Percentiles rank a stretch among this genome's conserved stretches.
Evolutionary conservation across 2,888 invertebrate genomes (phyloP).

Genomic region (Lasiommata megera): DNA sequence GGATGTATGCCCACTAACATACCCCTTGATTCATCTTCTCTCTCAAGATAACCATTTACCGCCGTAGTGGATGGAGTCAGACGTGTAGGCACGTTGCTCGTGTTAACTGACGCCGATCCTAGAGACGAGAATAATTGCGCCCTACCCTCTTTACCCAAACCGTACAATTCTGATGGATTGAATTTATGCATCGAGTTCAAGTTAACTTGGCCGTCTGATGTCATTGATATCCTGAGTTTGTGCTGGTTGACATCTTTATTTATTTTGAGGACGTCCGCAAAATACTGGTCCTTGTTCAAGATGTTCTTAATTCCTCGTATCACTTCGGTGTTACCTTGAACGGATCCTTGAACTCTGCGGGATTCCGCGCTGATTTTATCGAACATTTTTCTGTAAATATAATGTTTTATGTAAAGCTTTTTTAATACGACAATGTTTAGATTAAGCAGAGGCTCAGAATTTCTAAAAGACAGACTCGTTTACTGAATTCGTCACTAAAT

Average conservation of each 20-base stretch:
- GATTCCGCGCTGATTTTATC: constrained; percentile 81
- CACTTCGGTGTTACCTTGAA: constrained; percentile 78
- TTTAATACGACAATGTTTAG: too few species aligned
- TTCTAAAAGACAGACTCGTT: too few species aligned
- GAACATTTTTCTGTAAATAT: constrained; percentile 75
- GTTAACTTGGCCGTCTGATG: constrained; percentile 67
- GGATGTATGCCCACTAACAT: constrained; percentile 62
- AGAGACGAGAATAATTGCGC: constrained; percentile 56
- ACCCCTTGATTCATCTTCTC: constrained; percentile 42
- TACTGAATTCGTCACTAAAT: too few species aligned
- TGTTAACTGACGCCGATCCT: constrained; percentile 50
- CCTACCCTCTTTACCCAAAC: constrained; percentile 54
- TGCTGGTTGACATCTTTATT: constrained; percentile 79
- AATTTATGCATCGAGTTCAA: constrained; percentile 68
- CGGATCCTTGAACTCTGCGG: constrained; percentile 65
- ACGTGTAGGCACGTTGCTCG: constrained; percentile 55
- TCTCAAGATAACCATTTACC: constrained; percentile 42
- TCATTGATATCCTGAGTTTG: constrained; percentile 72
- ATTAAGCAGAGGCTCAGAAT: too few species aligned
- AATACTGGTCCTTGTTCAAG: constrained; percentile 78
- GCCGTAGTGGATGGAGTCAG: constrained; percentile 44
- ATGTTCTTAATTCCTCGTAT: constrained; percentile 78
- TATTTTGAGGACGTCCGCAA: constrained; percentile 74
- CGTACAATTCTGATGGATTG: constrained; percentile 60
- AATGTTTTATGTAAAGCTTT: not conserved